Conservation (phyloP, 2,113 vertebrate species). For the Athene cunicularia region DNA sequence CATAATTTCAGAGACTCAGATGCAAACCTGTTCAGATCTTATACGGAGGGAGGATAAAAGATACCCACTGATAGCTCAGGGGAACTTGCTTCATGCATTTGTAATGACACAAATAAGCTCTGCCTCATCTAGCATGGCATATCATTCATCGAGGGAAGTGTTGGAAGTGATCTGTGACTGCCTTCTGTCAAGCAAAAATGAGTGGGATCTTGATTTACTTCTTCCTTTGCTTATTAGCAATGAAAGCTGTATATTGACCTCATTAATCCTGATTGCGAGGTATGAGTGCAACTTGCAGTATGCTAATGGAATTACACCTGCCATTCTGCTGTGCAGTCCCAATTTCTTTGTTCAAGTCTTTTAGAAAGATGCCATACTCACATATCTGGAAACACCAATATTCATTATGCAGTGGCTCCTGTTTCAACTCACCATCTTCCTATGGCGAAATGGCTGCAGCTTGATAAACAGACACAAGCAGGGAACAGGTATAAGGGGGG, state of each 20-base stretch:
- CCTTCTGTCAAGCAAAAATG: background rate
- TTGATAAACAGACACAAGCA: background rate
- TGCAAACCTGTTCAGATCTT: background rate
- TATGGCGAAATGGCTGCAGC: background rate
- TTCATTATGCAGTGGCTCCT: background rate
- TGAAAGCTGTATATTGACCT: background rate
- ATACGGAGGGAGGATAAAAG: background rate
- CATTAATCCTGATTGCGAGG: background rate
- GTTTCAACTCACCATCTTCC: fast-evolving
- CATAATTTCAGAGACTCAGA: background rate
- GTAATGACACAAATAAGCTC: background rate
- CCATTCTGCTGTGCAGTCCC: background rate
- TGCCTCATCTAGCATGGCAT: background rate
- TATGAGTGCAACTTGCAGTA: background rate
- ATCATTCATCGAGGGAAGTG: background rate
- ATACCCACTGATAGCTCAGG: background rate
- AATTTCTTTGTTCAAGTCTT: background rate
- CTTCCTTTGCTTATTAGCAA: background rate
- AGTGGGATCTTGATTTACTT: background rate
- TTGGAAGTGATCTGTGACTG: background rate
- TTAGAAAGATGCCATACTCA: background rate
- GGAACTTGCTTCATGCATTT: background rate
- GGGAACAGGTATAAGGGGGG: background rate
- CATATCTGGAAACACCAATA: background rate
- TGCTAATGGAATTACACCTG: background rate